phyloP scores from a whole-genome alignment of 2,113 vertebrate species.

The Lontra canadensis region DNA sequence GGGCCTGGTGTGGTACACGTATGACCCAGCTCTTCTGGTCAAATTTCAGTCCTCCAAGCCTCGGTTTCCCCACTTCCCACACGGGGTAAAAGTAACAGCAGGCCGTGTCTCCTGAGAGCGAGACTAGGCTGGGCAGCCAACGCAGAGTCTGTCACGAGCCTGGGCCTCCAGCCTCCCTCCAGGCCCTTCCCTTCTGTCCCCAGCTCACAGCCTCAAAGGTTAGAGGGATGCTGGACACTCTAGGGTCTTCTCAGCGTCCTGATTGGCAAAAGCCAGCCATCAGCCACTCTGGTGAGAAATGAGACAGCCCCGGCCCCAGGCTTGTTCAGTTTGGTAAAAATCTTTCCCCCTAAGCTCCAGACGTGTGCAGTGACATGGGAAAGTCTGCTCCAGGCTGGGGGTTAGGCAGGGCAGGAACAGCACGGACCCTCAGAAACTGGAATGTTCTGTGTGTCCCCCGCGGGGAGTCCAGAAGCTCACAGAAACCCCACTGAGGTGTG shows the following conservation, averaged over 20 bases:
- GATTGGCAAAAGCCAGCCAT: neutral
- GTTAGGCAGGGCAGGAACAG: neutral
- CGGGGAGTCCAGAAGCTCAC: neutral
- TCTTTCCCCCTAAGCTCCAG: neutral
- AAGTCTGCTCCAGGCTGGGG: neutral
- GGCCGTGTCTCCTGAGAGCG: neutral
- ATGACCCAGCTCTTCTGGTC: neutral
- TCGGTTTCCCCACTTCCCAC: neutral
- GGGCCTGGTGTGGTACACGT: neutral
- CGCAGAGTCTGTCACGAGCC: rapidly evolving
- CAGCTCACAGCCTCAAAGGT: neutral
- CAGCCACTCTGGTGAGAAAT: neutral
- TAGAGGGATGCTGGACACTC: neutral
- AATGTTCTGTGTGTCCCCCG: neutral
- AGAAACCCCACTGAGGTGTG: too few relatives aligned
- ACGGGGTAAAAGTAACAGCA: rapidly evolving
- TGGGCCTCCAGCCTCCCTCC: rapidly evolving
- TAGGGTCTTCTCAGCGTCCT: neutral
- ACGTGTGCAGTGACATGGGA: rapidly evolving
- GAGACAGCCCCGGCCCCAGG: neutral
- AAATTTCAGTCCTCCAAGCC: too few relatives aligned
- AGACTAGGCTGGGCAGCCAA: rapidly evolving
- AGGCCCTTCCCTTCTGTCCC: rapidly evolving
- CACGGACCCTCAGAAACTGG: neutral
- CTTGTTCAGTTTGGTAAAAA: neutral